phyloP scores from a whole-genome alignment of 2,888 invertebrate species.

The Aproaerema taeniolella region DNA sequence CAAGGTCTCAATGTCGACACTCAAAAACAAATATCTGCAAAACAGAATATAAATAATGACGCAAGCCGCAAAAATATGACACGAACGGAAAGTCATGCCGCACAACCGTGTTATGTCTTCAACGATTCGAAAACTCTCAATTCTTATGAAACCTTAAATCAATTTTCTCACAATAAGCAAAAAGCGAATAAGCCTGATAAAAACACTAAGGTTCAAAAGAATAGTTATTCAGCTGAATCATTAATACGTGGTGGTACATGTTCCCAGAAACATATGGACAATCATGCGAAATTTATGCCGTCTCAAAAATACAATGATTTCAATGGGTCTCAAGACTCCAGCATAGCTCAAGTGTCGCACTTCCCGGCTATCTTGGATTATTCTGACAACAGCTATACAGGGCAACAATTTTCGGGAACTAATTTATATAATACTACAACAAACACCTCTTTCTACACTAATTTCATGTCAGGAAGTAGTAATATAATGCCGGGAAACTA shows the following conservation, averaged over 20 bases:
- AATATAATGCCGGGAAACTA: constrained; percentile 65
- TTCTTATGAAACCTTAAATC: constrained; percentile 47
- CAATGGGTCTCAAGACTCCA: constrained; percentile 49
- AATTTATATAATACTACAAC: constrained; percentile 64
- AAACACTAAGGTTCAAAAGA: constrained; percentile 53
- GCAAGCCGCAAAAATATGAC: constrained; percentile 45
- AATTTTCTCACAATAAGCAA: constrained; percentile 47
- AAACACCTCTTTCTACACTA: constrained; percentile 67
- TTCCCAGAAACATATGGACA: constrained; percentile 55
- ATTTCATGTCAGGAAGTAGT: constrained; percentile 61
- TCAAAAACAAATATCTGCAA: constrained; percentile 39
- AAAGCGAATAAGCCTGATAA: constrained; percentile 57
- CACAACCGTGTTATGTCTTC: constrained; percentile 56
- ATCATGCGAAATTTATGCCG: constrained; percentile 46
- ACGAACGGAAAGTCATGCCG: constrained; percentile 46
- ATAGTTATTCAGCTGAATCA: constrained; percentile 67
- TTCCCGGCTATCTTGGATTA: constrained; percentile 67
- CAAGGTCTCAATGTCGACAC: constrained; percentile 44
- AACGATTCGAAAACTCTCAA: constrained; percentile 52
- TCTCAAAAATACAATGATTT: constrained; percentile 62
- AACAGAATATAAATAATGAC: constrained; percentile 50
- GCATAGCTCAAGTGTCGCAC: constrained; percentile 68
- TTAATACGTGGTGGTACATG: constrained; percentile 57
- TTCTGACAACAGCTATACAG: constrained; percentile 55
- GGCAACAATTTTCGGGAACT: constrained; percentile 65